Base-by-base conservation (phyloP, 2,797 vertebrate species). In the Dipus sagitta region DNA sequence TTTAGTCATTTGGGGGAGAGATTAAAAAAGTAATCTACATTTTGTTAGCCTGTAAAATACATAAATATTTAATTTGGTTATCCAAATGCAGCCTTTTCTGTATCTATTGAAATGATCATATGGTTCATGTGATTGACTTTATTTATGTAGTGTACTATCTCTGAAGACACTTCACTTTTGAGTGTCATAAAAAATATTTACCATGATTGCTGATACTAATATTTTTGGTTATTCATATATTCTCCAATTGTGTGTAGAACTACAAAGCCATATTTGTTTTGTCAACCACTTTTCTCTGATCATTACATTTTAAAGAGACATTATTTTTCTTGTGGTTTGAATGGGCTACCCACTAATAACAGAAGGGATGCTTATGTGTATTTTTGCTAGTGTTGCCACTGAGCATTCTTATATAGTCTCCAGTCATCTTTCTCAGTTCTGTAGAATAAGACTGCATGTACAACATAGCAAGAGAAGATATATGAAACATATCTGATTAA, bases 291-390 rank as follows among this genome's bases (percentile, higher is more conserved):
- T 15, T 86, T 89, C 86, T 91, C 26, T 78, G 75, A 32, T 88
- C 38, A 94, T 67, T 96, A 62, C 7, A 21, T 92, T 67, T 88
- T 86, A 78, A 88, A 72, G 76, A 71, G n/a, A 81, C 21, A 32
- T 60, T 79, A 32, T 54, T 90, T 90, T 90, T 88, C 34, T 76
- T 83, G 23, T 76, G 3, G 24, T 72, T 91, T 78, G 65, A 86
- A 60, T 82, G 54, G 23, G 47, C 54, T 82, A 3, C 28, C n/a
- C 9, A 64, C 68, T 93, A 80, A 2, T 80, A 8, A 80, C 60
- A 72, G 28, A 70, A 87, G 71, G 6, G 18, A 47, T 47, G 47
- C 47, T 24, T 30, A 68, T 28, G 30, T 80, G 60, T 79, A 67
- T 85, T 91, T 91, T 81, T 28, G 21, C 90, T 42, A 8, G 4